phyloP scores from a whole-genome alignment of 1,140 invertebrate species.

The Sycophila sp. region DNA sequence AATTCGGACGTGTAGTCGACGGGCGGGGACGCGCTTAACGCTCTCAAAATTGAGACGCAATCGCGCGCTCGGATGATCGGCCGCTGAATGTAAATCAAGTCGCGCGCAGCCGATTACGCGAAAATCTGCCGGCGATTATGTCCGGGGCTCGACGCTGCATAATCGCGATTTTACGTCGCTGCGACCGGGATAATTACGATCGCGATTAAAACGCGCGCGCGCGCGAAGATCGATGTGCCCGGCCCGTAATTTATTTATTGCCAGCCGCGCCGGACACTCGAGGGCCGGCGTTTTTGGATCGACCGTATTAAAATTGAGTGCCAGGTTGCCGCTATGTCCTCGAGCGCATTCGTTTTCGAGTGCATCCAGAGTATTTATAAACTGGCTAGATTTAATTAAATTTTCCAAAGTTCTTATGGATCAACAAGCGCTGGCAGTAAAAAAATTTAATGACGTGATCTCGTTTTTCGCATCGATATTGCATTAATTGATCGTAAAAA shows the following conservation, averaged over 20 bases:
- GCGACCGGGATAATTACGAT: constrained; percentile 4
- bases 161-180: constrained; percentile 9
- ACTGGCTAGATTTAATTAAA: constrained; percentile 14
- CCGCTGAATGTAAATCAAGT: constrained; percentile 12
- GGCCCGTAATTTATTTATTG: constrained; percentile 4
- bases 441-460: too few relatives aligned
- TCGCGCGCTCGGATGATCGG: not conserved
- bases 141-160: not conserved
- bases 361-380: not conserved
- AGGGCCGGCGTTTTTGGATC: not conserved
- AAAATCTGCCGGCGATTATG: constrained; percentile 12
- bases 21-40: not conserved
- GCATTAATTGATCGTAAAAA: too few relatives aligned
- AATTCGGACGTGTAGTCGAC: not conserved
- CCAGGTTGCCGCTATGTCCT: not conserved
- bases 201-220: not conserved
- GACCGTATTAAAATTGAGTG: not conserved
- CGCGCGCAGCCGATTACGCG: not conserved
- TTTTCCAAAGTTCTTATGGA: not conserved
- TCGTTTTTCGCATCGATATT: too few relatives aligned
- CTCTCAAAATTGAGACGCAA: not conserved
- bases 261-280: not conserved
- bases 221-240: not conserved
- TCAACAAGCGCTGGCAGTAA: too few relatives aligned
- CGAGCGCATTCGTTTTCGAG: not conserved